A percentile compares a stretch with the other conserved stretches of the same genome.
Conservation (phyloP, 2,888 invertebrate species). For the Hedychridium roseum region DNA sequence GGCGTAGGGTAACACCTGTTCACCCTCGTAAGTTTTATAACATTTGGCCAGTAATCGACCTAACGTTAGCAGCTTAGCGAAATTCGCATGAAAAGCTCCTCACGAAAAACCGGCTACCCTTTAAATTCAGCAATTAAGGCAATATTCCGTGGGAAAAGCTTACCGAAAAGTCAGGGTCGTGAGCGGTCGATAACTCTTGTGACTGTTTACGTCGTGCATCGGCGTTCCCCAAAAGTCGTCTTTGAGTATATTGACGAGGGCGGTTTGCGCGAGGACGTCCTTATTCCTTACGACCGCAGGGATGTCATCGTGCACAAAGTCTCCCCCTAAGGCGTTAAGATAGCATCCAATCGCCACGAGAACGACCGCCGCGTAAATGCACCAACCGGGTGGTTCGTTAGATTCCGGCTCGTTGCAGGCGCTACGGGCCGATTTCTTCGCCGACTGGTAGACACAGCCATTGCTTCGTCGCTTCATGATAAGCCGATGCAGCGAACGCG, state of each 20-base stretch:
- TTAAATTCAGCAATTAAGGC: no score
- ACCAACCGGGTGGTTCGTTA: conserved; percentile 66
- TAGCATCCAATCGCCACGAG: conserved; percentile 76
- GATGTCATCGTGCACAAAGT: conserved; percentile 89
- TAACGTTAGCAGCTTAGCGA: no score
- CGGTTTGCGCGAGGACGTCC: conserved; percentile 77
- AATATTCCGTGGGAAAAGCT: no score
- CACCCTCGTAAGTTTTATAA: no score
- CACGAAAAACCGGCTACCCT: no score
- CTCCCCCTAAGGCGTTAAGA: conserved; percentile 78
- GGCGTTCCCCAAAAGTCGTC: conserved; percentile 93
- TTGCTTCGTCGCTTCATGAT: no score
- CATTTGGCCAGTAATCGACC: no score
- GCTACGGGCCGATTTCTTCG: no score
- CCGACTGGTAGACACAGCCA: no score
- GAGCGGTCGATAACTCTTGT: conserved; percentile 87
- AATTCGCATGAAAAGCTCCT: no score
- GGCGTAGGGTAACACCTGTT: no score
- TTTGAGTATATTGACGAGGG: conserved; percentile 71
- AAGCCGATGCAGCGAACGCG: no score
- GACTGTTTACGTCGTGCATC: conserved; percentile 82
- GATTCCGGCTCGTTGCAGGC: conserved; percentile 65
- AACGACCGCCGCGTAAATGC: conserved; percentile 71
- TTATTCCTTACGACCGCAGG: conserved; percentile 83
- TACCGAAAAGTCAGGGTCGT: conserved; percentile 87